These are phyloP conservation scores for Cephalotes varians DNA, from an alignment of 2,888 invertebrate genomes.

Conservation along the genomic window DNA sequence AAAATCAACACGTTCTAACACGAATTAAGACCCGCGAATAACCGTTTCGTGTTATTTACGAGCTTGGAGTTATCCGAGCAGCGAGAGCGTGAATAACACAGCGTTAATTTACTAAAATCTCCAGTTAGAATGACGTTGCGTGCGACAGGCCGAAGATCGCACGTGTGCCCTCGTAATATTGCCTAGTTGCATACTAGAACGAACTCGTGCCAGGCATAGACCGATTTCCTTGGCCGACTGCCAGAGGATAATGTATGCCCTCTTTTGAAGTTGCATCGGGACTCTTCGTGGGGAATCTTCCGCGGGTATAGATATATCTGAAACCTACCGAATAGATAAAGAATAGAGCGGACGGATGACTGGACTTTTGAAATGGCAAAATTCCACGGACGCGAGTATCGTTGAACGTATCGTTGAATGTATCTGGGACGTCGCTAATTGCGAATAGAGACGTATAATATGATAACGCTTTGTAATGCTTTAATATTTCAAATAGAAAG, in stretches of 20 bases:
- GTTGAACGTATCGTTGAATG: background rate
- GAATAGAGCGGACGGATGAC: conserved; percentile 8
- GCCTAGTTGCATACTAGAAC: conserved; percentile 58
- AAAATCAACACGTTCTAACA: conserved; percentile 32
- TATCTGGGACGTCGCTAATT: background rate
- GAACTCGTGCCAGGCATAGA: conserved; percentile 65
- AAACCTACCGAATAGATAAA: conserved; percentile 20
- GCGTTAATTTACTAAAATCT: conserved; percentile 43
- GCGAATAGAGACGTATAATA: background rate
- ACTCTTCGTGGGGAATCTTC: conserved; percentile 53
- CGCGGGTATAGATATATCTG: conserved; percentile 28
- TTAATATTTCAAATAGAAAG: background rate
- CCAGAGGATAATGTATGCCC: conserved; percentile 77
- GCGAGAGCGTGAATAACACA: conserved; percentile 5
- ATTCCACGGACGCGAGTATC: conserved; percentile 12
- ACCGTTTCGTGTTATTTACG: conserved; percentile 34
- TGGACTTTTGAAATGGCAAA: background rate
- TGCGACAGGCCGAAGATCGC: conserved; percentile 15
- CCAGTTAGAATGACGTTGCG: background rate
- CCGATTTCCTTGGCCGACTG: conserved; percentile 76
- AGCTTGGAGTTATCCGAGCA: background rate
- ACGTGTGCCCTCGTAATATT: conserved; percentile 57
- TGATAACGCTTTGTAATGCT: background rate
- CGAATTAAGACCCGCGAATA: conserved; percentile 16
- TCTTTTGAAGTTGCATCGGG: conserved; percentile 71